These are phyloP conservation scores for Caenorhabditis sulstoni DNA, from an alignment of 2,888 invertebrate species.

Conservation along the genomic window DNA sequence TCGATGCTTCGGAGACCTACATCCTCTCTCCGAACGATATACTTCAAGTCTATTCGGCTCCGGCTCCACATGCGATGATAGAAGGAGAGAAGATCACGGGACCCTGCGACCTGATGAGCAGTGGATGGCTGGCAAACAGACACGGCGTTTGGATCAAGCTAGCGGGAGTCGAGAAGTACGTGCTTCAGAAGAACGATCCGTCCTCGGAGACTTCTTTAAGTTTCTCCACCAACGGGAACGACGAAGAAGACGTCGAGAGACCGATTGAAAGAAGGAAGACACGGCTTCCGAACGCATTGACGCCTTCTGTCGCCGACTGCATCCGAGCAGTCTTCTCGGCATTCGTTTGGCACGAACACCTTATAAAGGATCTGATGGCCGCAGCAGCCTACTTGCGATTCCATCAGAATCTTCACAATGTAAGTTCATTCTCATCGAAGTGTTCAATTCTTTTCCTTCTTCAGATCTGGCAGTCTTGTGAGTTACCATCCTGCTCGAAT, in stretches of 20 bases:
- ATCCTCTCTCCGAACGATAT: slow-evolving; percentile 66
- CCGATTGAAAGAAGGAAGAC: slow-evolving; percentile 26
- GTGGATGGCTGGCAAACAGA: slow-evolving; percentile 73
- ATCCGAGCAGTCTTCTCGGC: slow-evolving; percentile 93
- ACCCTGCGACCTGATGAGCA: slow-evolving; percentile 64
- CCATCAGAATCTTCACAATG: slow-evolving; percentile 81
- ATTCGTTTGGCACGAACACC: slow-evolving; percentile 96
- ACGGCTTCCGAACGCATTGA: slow-evolving; percentile 64
- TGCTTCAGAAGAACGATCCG: slow-evolving; percentile 63
- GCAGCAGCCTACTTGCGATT: slow-evolving; percentile 97
- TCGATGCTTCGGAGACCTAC: slow-evolving; percentile 70
- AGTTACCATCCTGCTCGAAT: slow-evolving; percentile 48
- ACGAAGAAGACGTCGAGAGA: slow-evolving; percentile 62
- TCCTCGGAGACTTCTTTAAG: slow-evolving; percentile 55
- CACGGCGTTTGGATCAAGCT: slow-evolving; percentile 74
- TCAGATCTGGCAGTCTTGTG: slow-evolving; percentile 61
- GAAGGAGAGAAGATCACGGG: slow-evolving; percentile 59
- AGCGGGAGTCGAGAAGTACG: slow-evolving; percentile 64
- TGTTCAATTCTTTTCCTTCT: no score
- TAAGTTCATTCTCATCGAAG: no score
- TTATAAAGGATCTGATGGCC: slow-evolving; percentile 98
- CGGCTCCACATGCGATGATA: slow-evolving; percentile 61
- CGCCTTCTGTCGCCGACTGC: slow-evolving; percentile 75
- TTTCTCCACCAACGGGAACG: slow-evolving; percentile 70
- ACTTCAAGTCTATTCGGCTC: slow-evolving; percentile 63